phyloP scores from a whole-genome alignment of 1,140 invertebrate genomes.

The Bilobella aurantiaca region DNA sequence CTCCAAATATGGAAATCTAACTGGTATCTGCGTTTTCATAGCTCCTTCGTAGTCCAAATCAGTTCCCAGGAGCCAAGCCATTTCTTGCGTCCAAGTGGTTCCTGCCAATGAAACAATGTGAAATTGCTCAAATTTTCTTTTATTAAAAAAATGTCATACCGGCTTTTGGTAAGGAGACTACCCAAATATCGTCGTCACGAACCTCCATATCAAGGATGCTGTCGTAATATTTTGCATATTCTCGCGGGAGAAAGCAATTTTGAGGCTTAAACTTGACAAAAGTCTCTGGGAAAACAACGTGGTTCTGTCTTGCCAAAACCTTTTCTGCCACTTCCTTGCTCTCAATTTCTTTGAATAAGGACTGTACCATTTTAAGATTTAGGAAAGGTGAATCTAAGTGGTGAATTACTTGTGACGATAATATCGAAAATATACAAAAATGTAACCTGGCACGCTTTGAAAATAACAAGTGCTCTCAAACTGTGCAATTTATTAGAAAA shows the following conservation, averaged over 20 bases:
- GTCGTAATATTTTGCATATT: conserved; percentile 27
- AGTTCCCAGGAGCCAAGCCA: conserved; percentile 64
- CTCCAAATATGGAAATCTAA: conserved; percentile 66
- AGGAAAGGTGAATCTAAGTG: too few relatives aligned
- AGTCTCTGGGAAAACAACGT: not conserved
- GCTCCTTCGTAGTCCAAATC: conserved; percentile 57
- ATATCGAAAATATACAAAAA: too few relatives aligned
- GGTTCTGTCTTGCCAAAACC: not conserved
- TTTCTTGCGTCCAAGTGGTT: conserved; percentile 72
- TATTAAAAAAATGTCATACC: conserved; percentile 36
- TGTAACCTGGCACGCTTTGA: too few relatives aligned
- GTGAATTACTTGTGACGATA: too few relatives aligned
- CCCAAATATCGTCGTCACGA: conserved; percentile 45
- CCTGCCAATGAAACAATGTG: conserved; percentile 42
- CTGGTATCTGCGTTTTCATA: conserved; percentile 45
- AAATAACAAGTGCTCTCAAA: too few relatives aligned
- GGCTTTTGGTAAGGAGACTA: conserved; percentile 45
- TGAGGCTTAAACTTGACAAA: not conserved
- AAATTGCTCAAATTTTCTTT: not conserved
- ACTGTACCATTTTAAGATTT: not conserved
- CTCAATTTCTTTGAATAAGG: not conserved
- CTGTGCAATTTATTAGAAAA: too few relatives aligned
- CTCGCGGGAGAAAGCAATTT: conserved; percentile 6
- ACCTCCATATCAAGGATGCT: conserved; percentile 42
- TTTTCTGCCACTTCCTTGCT: not conserved